Evolutionary conservation across 2,888 invertebrate species (phyloP).

Genomic region (Sycophila texana): DNA sequence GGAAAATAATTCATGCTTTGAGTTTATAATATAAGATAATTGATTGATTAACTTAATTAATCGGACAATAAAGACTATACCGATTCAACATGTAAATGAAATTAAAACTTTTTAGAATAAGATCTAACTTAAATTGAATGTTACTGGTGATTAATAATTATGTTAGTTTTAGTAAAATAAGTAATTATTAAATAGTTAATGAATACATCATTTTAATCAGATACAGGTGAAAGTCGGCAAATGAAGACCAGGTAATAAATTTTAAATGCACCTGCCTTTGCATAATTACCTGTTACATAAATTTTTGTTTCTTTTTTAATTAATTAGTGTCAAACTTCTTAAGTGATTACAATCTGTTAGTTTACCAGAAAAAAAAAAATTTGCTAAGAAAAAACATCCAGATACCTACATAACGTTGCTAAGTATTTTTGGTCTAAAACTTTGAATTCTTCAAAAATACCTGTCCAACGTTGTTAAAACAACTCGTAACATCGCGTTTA

Average conservation of each 20-base stretch:
- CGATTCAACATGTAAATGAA: conserved; percentile 24
- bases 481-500: too few relatives aligned
- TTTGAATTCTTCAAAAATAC: conserved; percentile 23
- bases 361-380: not conserved
- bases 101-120: not conserved
- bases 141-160: too few relatives aligned
- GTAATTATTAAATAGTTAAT: not conserved
- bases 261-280: conserved; percentile 18
- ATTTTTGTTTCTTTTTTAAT: not conserved
- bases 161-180: too few relatives aligned
- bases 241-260: conserved; percentile 17
- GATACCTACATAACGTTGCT: not conserved
- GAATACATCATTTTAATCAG: not conserved
- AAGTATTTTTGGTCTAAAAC: conserved; percentile 23
- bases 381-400: not conserved
- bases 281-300: not conserved
- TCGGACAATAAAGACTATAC: conserved; percentile 21
- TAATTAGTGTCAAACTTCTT: not conserved
- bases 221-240: conserved; percentile 21
- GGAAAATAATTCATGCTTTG: conserved; percentile 32
- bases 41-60: too few relatives aligned
- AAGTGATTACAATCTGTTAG: too few relatives aligned
- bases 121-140: not conserved
- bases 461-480: not conserved
- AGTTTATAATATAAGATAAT: not conserved